phyloP scores from a whole-genome alignment of 2,888 invertebrate genomes.

The Perithous albicinctus region DNA sequence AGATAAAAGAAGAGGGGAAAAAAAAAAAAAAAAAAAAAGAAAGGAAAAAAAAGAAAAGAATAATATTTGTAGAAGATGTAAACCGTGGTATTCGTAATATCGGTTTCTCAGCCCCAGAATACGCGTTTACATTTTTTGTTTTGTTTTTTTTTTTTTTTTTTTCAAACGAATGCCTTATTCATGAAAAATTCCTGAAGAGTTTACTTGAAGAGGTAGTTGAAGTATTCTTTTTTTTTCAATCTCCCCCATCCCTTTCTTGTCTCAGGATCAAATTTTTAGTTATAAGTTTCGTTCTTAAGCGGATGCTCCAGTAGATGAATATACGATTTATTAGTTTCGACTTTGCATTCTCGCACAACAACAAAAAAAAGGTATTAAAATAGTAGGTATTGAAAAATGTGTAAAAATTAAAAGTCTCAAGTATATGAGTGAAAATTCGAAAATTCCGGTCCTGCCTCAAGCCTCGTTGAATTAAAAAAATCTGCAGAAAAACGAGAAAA shows the following conservation, averaged over 20 bases:
- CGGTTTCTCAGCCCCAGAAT: conserved; percentile 26
- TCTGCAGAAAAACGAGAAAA: conserved; percentile 5
- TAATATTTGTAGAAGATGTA: conserved; percentile 4
- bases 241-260: no score
- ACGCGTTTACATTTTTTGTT: background rate
- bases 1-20: background rate
- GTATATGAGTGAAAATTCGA: no score
- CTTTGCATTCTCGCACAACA: background rate
- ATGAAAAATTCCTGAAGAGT: conserved; percentile 47
- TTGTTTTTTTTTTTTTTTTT: conserved; percentile 3
- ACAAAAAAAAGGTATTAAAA: no score
- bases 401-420: no score
- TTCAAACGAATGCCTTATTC: conserved; percentile 44
- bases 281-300: no score
- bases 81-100: conserved; percentile 19
- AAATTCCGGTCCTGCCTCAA: conserved; percentile 35
- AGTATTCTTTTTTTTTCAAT: background rate
- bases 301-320: no score
- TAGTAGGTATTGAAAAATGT: no score
- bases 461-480: conserved; percentile 47
- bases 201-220: conserved; percentile 1
- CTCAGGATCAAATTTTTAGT: no score
- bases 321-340: no score
- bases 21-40: background rate
- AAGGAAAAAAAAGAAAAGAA: background rate